Percentiles rank a stretch among this genome's conserved stretches.
Evolutionary conservation across 2,888 invertebrate species (phyloP).

Genomic region (Pyrocoelia pectoralis): DNA sequence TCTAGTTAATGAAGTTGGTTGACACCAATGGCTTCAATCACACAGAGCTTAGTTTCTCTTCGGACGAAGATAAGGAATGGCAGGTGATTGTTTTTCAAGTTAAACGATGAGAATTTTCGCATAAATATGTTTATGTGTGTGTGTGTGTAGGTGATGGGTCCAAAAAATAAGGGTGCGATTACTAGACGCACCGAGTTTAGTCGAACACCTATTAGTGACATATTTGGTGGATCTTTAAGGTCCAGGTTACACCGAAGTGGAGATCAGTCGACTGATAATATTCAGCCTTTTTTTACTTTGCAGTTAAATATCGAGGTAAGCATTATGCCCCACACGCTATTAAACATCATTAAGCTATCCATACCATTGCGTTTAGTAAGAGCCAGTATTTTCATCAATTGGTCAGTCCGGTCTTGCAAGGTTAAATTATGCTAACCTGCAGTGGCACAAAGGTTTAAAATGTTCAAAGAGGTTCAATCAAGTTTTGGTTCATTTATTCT

Average conservation of each 20-base stretch:
- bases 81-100: slow-evolving; percentile 64
- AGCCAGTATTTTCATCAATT: too few relatives aligned
- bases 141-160: slow-evolving; percentile 75
- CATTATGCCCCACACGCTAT: too few relatives aligned
- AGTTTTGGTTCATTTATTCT: too few relatives aligned
- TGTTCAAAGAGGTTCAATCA: too few relatives aligned
- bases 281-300: slow-evolving; percentile 95
- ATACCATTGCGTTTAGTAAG: too few relatives aligned
- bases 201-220: slow-evolving; percentile 89
- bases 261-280: slow-evolving; percentile 85
- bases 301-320: slow-evolving; percentile 92
- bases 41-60: slow-evolving; percentile 58
- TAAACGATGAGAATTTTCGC: neutral
- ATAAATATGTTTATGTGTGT: slow-evolving; percentile 31
- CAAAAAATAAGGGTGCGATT: slow-evolving; percentile 86
- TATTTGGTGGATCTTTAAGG: slow-evolving; percentile 91
- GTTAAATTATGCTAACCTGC: too few relatives aligned
- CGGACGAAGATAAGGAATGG: slow-evolving; percentile 72
- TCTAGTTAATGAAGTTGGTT: slow-evolving; percentile 64
- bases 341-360: too few relatives aligned
- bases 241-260: slow-evolving; percentile 80
- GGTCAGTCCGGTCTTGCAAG: too few relatives aligned
- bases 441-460: too few relatives aligned
- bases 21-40: slow-evolving; percentile 47
- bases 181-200: slow-evolving; percentile 84